phyloP scores from a whole-genome alignment of 1,140 invertebrate genomes.

The Hylaeus anthracinus region DNA sequence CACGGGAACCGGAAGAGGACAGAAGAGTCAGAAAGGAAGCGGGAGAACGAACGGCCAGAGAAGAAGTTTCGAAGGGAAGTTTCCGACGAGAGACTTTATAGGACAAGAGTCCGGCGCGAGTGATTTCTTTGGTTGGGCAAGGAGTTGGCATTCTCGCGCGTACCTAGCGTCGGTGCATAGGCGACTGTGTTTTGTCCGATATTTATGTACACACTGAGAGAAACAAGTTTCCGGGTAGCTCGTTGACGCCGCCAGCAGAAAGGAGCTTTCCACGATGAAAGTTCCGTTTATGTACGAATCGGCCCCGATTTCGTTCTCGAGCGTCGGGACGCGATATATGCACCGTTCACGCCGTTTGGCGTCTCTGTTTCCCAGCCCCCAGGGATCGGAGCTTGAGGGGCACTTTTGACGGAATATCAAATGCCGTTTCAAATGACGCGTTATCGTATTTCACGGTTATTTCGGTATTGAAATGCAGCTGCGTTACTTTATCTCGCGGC shows the following conservation, averaged over 20 bases:
- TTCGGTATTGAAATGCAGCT: too few relatives aligned
- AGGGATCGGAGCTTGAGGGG: not conserved
- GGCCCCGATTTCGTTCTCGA: not conserved
- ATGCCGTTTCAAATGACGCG: too few relatives aligned
- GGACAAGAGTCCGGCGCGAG: conserved; percentile 49
- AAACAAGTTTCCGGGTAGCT: conserved; percentile 10
- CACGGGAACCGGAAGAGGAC: not conserved
- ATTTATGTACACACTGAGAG: conserved; percentile 24
- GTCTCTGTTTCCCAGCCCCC: not conserved
- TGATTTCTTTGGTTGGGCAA: conserved; percentile 71
- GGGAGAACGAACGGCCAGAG: not conserved
- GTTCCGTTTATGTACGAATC: not conserved
- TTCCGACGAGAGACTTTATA: conserved; percentile 57
- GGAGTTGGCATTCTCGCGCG: conserved; percentile 63
- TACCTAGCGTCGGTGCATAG: not conserved
- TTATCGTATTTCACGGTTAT: too few relatives aligned
- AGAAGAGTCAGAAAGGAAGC: not conserved
- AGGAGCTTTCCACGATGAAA: conserved; percentile 14
- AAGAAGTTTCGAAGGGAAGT: conserved; percentile 72
- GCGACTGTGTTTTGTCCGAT: conserved; percentile 20
- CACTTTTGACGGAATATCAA: not conserved
- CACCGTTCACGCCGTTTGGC: too few relatives aligned
- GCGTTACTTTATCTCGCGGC: too few relatives aligned
- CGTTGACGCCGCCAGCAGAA: not conserved
- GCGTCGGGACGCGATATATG: not conserved